Evolutionary conservation across 2,888 invertebrate species (phyloP).

Genomic region (Nephrotoma guestfalica): DNA sequence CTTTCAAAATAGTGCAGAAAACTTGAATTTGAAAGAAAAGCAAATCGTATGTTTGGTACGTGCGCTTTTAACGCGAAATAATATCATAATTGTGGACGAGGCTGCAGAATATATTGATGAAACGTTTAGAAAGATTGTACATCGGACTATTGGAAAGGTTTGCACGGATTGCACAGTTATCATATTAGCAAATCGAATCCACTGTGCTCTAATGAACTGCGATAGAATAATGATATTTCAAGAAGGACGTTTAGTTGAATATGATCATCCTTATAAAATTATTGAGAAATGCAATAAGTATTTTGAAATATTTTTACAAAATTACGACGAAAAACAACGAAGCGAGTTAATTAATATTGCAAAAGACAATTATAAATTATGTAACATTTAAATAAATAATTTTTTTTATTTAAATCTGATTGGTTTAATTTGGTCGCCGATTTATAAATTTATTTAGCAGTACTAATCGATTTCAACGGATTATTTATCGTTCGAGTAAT

Average conservation of each 20-base stretch:
- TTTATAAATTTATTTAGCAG: too few species aligned
- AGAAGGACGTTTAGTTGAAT: not conserved
- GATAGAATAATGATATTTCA: not conserved
- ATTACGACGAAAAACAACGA: not conserved
- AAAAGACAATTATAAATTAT: not conserved
- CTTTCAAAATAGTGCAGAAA: not conserved
- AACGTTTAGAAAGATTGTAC: not conserved
- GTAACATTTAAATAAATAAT: not conserved
- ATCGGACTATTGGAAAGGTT: not conserved
- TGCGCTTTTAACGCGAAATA: not conserved
- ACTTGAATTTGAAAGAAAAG: not conserved
- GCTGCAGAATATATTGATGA: not conserved
- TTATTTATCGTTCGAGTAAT: too few species aligned
- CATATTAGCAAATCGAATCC: not conserved
- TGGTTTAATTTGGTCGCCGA: too few species aligned
- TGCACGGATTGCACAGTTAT: not conserved
- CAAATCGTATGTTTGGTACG: not conserved
- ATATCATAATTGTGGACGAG: not conserved
- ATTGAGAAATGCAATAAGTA: not conserved
- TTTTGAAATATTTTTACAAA: not conserved
- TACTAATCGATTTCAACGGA: too few species aligned
- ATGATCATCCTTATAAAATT: not conserved
- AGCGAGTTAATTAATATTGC: not conserved
- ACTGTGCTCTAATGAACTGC: not conserved
- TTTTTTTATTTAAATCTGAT: not conserved